Evolutionary conservation across 30 jellyfish, hydroid and myxozoan species (phyloP), one percentile per base, ranked within the genome.

Genomic region (Cassiopea andromeda): DNA sequence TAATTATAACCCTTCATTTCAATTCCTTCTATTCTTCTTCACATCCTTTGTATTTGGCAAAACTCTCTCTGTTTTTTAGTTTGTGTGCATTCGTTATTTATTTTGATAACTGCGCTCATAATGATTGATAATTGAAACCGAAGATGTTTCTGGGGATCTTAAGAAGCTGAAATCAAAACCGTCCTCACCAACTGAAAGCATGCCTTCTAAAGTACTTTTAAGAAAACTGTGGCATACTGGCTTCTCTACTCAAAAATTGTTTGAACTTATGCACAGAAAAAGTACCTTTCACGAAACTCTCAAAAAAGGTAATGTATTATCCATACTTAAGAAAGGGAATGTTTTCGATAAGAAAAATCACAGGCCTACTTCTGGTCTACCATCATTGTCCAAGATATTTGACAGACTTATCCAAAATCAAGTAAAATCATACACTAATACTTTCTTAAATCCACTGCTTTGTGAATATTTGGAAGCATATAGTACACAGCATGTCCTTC

Each of bases 321-420:
- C 38, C 38, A 27, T 27, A 27, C 38, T 27, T 27, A 27, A 27
- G 38, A 27, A 27, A 27, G 38, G 38, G 38, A 27, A 27, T 27
- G 38, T 27, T 27, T 27, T 27, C 38, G 38, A 27, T 27, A 27
- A 27, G 38, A 27, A 27, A 27, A 27, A 82, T 0, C 66, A 82
- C 27, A 60, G 90, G 66, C 90, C 90, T 2, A 82, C 66, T 9
- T 45, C 82, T 1, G 47, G 61, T 48, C 83, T 82, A 50, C 48
- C 90, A 3, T 78, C 90, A 12, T 12, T 82, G 10, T 69, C 82
- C 12, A 60, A 82, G 44, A 59, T 17, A 2, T 82, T 2, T 19
- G 90, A 82, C 70, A 54, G 82, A 2, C 19, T 82, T 45, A 60
- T 64, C 70, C 13, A 58, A 58, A 58, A 58, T 6, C 68, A 58